Percentiles rank a stretch among this genome's conserved stretches.
Conservation (phyloP, 2,888 invertebrate genomes). For the Hoplodrina blanda region DNA sequence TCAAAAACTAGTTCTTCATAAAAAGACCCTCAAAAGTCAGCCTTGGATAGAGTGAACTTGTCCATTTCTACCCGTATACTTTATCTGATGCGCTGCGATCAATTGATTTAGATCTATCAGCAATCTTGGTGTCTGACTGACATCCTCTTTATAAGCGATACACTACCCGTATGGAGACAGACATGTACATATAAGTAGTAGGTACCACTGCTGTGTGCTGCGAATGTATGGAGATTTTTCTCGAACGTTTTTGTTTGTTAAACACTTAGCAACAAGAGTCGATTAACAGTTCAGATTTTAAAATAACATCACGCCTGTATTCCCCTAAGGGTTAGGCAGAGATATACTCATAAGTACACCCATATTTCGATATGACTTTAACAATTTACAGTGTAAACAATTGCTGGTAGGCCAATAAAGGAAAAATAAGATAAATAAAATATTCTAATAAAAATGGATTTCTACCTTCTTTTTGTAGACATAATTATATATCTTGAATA, state of each 20-base stretch:
- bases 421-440: too few species aligned
- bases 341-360: too few species aligned
- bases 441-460: too few species aligned
- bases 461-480: too few species aligned
- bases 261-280: too few species aligned
- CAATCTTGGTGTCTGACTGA: conserved; percentile 15
- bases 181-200: not conserved
- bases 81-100: not conserved
- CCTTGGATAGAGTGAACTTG: not conserved
- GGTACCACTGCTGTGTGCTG: not conserved
- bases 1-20: not conserved
- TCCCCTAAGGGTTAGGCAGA: too few species aligned
- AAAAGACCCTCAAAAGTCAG: not conserved
- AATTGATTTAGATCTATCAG: conserved; percentile 20
- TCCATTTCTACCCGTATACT: conserved; percentile 1
- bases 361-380: too few species aligned
- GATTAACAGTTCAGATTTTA: too few species aligned
- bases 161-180: not conserved
- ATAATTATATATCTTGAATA: too few species aligned
- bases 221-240: conserved; percentile 8
- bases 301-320: too few species aligned
- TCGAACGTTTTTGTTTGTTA: not conserved
- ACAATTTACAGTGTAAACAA: too few species aligned
- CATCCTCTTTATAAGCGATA: not conserved
- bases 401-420: too few species aligned